Conservation (phyloP, 2,888 invertebrate species). For the Panopea generosa region DNA sequence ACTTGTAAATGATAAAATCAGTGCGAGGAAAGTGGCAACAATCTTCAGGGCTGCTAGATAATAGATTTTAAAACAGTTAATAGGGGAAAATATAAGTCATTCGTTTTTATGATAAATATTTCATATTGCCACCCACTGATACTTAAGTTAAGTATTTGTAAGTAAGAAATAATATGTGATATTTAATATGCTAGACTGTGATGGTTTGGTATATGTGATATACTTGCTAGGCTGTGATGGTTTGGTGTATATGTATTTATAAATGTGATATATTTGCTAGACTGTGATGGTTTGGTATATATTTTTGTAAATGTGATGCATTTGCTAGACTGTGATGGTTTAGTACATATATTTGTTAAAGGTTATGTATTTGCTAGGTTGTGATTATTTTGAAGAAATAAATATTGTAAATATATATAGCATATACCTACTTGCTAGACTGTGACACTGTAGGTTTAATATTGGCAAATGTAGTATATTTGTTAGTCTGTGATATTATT, state of each 20-base stretch:
- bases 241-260: not conserved
- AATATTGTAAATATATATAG: too few species aligned
- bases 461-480: too few species aligned
- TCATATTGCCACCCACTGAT: too few species aligned
- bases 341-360: too few species aligned
- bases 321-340: not conserved
- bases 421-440: too few species aligned
- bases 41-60: conserved; percentile 29
- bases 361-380: too few species aligned
- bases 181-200: not conserved
- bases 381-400: too few species aligned
- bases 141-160: too few species aligned
- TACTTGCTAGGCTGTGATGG: not conserved
- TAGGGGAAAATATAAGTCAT: too few species aligned
- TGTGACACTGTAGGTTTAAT: too few species aligned
- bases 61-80: not conserved
- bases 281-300: too few species aligned
- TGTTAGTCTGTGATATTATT: too few species aligned
- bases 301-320: not conserved
- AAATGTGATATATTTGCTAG: not conserved
- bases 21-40: conserved; percentile 43
- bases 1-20: conserved; percentile 43
- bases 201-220: not conserved
- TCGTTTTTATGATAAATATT: not conserved
- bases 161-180: not conserved